phyloP scores from a whole-genome alignment of 2,113 vertebrate species.

The Beaufortia kweichowensis region DNA sequence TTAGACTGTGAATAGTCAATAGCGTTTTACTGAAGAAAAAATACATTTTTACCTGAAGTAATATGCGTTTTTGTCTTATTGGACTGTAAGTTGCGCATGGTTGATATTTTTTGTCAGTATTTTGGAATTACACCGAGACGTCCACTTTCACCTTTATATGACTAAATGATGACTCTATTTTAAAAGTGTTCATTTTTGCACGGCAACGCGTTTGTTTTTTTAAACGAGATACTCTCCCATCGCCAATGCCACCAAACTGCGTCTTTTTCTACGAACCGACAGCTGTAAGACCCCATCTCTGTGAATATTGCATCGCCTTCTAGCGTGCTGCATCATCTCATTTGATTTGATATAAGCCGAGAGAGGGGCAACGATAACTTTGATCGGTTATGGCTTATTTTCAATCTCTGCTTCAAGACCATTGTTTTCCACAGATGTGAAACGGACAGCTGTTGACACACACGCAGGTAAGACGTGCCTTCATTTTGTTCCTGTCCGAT shows the following conservation, averaged over 20 bases:
- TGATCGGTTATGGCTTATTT: neutral
- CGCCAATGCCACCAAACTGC: conserved; percentile 29
- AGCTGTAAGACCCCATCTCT: conserved; percentile 34
- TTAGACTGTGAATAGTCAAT: conserved; percentile 3
- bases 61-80: neutral
- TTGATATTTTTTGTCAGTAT: conserved; percentile 2
- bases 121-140: neutral
- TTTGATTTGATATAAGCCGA: conserved; percentile 9
- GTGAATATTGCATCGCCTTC: conserved; percentile 4
- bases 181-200: neutral
- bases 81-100: conserved; percentile 20
- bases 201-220: neutral
- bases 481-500: conserved; percentile 41
- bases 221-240: neutral
- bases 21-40: neutral
- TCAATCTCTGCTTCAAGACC: neutral
- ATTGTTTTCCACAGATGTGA: neutral
- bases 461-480: conserved; percentile 58
- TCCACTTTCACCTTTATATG: conserved; percentile 17
- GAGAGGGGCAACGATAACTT: conserved; percentile 13
- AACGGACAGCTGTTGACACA: conserved; percentile 39
- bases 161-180: conserved; percentile 26
- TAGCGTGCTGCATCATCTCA: conserved; percentile 23
- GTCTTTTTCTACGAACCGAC: conserved; percentile 35
- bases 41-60: neutral